These are phyloP conservation scores for Euplagia quadripunctaria DNA, from an alignment of 2,888 invertebrate species.

Conservation along the genomic window DNA sequence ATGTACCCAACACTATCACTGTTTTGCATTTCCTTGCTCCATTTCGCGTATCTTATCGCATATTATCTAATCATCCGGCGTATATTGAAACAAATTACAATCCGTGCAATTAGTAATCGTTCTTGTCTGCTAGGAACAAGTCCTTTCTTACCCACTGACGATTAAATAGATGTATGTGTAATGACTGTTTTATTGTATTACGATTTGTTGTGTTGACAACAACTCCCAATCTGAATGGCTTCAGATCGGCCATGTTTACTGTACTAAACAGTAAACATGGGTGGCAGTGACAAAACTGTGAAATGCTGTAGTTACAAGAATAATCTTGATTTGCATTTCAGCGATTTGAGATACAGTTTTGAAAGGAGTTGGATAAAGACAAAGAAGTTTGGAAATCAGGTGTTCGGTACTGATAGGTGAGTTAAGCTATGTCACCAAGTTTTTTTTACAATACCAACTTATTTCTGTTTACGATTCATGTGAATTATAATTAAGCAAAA, in stretches of 20 bases:
- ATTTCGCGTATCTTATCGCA: conserved; percentile 75
- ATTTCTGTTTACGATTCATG: not conserved
- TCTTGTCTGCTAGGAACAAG: not conserved
- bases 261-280: conserved; percentile 35
- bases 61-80: conserved; percentile 43
- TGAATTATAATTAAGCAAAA: not conserved
- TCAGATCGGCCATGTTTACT: no score
- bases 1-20: conserved; percentile 13
- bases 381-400: conserved; percentile 65
- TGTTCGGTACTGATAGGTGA: conserved; percentile 26
- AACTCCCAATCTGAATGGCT: conserved; percentile 32
- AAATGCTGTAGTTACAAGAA: conserved; percentile 63
- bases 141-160: not conserved
- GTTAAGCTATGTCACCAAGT: not conserved
- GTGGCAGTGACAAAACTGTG: conserved; percentile 55
- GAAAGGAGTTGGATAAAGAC: conserved; percentile 70
- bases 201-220: conserved; percentile 15
- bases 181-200: conserved; percentile 28
- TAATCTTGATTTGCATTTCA: conserved; percentile 55
- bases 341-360: conserved; percentile 65
- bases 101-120: conserved; percentile 21
- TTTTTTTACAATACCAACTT: not conserved
- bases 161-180: not conserved
- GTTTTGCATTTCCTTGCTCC: conserved; percentile 72
- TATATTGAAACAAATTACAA: conserved; percentile 37